A percentile compares a stretch with the other conserved stretches of the same genome.
Conservation (phyloP, 2,113 vertebrate species). For the Limnothrissa miodon region DNA sequence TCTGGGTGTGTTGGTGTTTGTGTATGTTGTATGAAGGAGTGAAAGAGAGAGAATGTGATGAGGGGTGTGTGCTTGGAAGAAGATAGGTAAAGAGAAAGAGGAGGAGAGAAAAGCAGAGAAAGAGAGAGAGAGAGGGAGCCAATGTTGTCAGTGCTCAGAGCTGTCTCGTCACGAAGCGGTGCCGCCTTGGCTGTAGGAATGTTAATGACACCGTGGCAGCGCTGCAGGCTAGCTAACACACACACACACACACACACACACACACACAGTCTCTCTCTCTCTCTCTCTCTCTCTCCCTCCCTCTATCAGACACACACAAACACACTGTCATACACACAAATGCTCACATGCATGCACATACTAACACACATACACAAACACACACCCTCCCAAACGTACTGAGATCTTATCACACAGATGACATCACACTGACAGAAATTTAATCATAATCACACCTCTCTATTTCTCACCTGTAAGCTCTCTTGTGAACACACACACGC, state of each 20-base stretch:
- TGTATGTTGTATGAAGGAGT: neutral
- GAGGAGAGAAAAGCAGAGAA: constrained; percentile 24
- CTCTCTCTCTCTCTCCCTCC: too few species aligned
- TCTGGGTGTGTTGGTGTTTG: neutral
- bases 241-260: constrained; percentile 29
- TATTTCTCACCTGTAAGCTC: too few species aligned
- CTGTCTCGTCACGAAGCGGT: constrained; percentile 67
- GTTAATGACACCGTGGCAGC: constrained; percentile 62
- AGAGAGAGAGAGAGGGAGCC: constrained; percentile 20
- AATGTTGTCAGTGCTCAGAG: constrained; percentile 42
- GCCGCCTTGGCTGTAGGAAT: constrained; percentile 66
- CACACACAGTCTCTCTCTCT: too few species aligned
- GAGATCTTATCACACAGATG: neutral
- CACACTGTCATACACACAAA: neutral
- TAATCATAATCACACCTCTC: too few species aligned
- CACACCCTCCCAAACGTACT: neutral
- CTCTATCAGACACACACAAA: neutral
- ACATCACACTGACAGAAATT: too few species aligned
- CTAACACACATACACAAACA: neutral
- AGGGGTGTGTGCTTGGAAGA: neutral
- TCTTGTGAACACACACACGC: neutral
- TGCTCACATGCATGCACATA: neutral
- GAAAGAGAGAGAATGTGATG: neutral
- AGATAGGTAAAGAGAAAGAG: neutral
- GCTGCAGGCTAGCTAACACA: constrained; percentile 53